These are phyloP conservation scores for Stenoptilia bipunctidactyla DNA, from an alignment of 2,888 invertebrate species.

Conservation along the genomic window DNA sequence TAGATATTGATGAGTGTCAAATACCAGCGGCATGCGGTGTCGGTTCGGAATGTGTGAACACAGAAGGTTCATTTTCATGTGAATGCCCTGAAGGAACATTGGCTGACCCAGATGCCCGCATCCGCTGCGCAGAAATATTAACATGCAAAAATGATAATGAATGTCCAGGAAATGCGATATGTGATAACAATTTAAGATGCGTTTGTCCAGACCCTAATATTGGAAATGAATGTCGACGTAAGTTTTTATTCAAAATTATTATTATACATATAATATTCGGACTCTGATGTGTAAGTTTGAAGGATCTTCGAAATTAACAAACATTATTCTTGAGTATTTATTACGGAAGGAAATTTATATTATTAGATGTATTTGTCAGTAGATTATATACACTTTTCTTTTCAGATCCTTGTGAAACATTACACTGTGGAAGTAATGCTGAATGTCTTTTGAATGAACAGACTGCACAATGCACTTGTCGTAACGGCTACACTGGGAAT, in stretches of 20 bases:
- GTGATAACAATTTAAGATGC: conserved; percentile 83
- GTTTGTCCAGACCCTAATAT: conserved; percentile 92
- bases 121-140: conserved; percentile 86
- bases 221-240: conserved; percentile 92
- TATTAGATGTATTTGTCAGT: too few species aligned
- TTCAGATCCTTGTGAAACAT: conserved; percentile 90
- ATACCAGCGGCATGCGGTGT: conserved; percentile 79
- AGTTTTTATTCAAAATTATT: conserved; percentile 82
- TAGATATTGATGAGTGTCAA: conserved; percentile 87
- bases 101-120: conserved; percentile 86
- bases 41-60: conserved; percentile 85
- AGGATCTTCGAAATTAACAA: too few species aligned
- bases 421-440: conserved; percentile 87
- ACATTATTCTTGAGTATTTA: too few species aligned
- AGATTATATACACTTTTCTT: too few species aligned
- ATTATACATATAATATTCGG: too few species aligned
- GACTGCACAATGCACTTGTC: conserved; percentile 87
- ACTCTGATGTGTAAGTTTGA: too few species aligned
- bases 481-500: conserved; percentile 83
- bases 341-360: too few species aligned
- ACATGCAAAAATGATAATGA: conserved; percentile 81
- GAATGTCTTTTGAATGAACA: conserved; percentile 89
- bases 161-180: conserved; percentile 92
- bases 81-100: conserved; percentile 85
- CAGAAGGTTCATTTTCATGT: conserved; percentile 82